These are phyloP conservation scores for Hypanus sabinus DNA, from an alignment of 2,113 vertebrate genomes.

Conservation along the genomic window DNA sequence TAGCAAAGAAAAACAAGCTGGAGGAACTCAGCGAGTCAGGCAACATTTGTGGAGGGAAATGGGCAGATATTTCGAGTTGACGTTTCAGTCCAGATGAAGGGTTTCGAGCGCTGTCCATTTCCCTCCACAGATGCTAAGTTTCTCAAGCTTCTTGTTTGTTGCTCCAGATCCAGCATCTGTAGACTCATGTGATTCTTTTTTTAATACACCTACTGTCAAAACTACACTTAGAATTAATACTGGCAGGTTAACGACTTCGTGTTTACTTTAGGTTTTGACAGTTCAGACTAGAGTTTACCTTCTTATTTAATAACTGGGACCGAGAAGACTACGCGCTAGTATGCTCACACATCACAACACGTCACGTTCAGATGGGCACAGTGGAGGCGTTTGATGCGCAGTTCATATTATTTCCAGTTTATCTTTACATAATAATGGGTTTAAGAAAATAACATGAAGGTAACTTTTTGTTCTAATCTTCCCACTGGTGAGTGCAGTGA, in stretches of 20 bases:
- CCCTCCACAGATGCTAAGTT: too few relatives aligned
- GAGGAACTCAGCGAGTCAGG: too few relatives aligned
- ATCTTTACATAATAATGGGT: background rate
- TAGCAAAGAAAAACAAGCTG: too few relatives aligned
- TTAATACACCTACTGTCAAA: background rate
- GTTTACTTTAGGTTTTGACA: too few relatives aligned
- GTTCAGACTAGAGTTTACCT: background rate
- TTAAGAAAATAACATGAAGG: background rate
- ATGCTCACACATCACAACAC: background rate
- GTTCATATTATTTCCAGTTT: background rate
- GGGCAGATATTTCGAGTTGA: too few relatives aligned
- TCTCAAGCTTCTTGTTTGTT: too few relatives aligned
- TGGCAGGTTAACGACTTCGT: background rate
- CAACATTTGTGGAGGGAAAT: too few relatives aligned
- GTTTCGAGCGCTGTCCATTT: too few relatives aligned
- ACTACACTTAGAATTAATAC: background rate
- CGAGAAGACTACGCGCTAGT: too few relatives aligned
- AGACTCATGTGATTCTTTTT: too few relatives aligned
- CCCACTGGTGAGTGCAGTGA: background rate
- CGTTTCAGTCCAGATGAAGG: too few relatives aligned
- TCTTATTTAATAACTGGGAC: background rate
- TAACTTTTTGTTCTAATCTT: slow-evolving; percentile 12
- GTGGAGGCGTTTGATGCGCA: background rate
- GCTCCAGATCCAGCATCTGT: too few relatives aligned
- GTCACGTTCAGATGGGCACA: background rate